Evolutionary conservation across 2,797 vertebrate genomes (phyloP), one percentile per base, ranked within the genome.

Genomic region (Chloroceryle amazona): DNA sequence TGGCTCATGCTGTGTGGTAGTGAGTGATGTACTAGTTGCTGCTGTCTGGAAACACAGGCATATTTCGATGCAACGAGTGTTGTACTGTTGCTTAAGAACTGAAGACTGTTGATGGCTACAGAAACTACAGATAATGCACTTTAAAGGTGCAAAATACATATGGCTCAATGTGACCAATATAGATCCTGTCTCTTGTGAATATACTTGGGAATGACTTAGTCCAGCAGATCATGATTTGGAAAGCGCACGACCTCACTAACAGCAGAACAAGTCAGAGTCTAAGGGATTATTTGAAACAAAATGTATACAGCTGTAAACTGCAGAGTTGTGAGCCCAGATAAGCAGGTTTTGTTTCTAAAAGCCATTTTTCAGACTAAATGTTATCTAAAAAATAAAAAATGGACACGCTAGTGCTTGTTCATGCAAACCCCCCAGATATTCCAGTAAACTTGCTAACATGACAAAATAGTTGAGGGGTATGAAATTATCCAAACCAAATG

Each of bases 371-470:
- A 46, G 41, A 78, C 41, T 2, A 67, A 72, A 72, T 57, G 6
- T 37, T 6, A 61, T 33, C 14, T 42, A 18, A 47, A 54, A 75
- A 80, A n/a, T 29, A 21, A 60, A 49, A 82, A 51, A 15, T 5
- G 5, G 13, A 1, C 7, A 65, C 9, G 12, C 7, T 60, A 5
- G 23, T 41, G 16, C 6, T 52, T 79, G 92, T 68, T 71, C 17
- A 26, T 42, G n/a, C 10, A 79, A 26, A 1, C 0, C 0, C 1
- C 3, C 9, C 22, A 0, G 5, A 28, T 75, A 52, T 12, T 78
- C 33, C 31, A 67, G 33, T 4, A 52, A 66, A 62, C 3, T 54
- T 91, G 23, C 12, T 46, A 84, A 29, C 1, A 6, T 39, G 17
- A 70, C 7, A 29, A 42, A 72, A 57, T 37, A 70, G 23, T 62